Percentiles rank a stretch among this genome's conserved stretches.
These are phyloP conservation scores for Streptopelia turtur DNA, from an alignment of 2,797 vertebrate species.

Conservation along the genomic window DNA sequence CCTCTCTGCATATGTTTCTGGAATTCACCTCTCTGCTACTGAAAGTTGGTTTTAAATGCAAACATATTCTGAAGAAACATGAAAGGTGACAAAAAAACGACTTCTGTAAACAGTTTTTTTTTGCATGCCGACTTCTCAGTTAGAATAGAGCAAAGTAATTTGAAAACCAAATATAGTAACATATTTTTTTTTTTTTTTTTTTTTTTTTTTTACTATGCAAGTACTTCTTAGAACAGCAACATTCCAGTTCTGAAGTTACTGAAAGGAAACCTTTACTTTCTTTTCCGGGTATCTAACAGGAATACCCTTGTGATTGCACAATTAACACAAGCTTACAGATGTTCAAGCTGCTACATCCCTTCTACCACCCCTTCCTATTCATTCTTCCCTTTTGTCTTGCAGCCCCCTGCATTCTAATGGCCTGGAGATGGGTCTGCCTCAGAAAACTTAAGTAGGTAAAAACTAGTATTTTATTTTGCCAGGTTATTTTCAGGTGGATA, in stretches of 20 bases:
- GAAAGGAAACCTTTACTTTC: neutral
- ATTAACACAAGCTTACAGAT: neutral
- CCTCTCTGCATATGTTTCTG: neutral
- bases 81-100: neutral
- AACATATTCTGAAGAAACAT: neutral
- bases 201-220: neutral
- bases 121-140: neutral
- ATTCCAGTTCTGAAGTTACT: neutral
- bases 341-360: neutral
- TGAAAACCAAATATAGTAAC: neutral
- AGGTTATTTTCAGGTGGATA: neutral
- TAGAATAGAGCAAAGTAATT: neutral
- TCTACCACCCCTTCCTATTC: neutral
- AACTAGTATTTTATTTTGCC: neutral
- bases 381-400: neutral
- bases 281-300: neutral
- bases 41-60: neutral
- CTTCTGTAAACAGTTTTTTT: neutral
- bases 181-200: neutral
- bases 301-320: neutral
- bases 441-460: neutral
- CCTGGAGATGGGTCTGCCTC: neutral
- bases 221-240: neutral
- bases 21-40: neutral
- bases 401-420: neutral